These are phyloP conservation scores for Darevskia mixta DNA, from an alignment of 2,797 vertebrate species.

Conservation along the genomic window DNA sequence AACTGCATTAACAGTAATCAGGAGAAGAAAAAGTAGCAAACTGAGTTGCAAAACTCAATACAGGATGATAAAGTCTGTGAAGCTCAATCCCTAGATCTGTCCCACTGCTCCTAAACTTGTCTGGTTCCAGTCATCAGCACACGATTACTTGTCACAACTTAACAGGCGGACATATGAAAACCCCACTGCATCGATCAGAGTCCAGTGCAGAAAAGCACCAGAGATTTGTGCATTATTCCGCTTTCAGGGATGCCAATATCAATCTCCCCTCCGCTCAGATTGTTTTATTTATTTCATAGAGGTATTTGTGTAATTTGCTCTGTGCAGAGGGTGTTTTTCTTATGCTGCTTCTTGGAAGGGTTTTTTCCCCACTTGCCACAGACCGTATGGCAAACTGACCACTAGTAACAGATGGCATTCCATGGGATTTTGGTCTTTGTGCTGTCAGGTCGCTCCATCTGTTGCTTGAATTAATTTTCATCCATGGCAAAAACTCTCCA, in stretches of 20 bases:
- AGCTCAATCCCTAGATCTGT: slow-evolving; percentile 66
- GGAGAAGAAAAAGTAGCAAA: slow-evolving; percentile 62
- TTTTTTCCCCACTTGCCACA: slow-evolving; percentile 72
- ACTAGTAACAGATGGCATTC: slow-evolving; percentile 66
- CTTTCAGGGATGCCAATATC: slow-evolving; percentile 40
- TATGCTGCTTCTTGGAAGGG: slow-evolving; percentile 75
- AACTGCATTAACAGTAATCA: slow-evolving; percentile 26
- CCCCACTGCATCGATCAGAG: slow-evolving; percentile 56
- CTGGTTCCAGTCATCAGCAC: slow-evolving; percentile 63
- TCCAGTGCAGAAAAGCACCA: slow-evolving; percentile 56
- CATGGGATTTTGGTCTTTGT: slow-evolving; percentile 63
- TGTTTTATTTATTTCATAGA: slow-evolving; percentile 53
- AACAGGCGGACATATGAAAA: slow-evolving; percentile 50
- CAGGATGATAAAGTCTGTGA: slow-evolving; percentile 45
- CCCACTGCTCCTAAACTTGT: slow-evolving; percentile 64
- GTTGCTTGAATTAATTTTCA: slow-evolving; percentile 74
- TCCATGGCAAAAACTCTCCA: slow-evolving; percentile 68
- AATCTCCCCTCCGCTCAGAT: slow-evolving; percentile 40
- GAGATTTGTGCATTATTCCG: slow-evolving; percentile 42
- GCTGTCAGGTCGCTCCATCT: slow-evolving; percentile 71
- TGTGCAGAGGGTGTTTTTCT: slow-evolving; percentile 52
- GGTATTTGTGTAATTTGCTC: slow-evolving; percentile 65
- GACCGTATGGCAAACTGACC: slow-evolving; percentile 66
- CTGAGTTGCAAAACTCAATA: slow-evolving; percentile 64
- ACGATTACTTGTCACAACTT: slow-evolving; percentile 48